Percentiles rank a stretch among this genome's conserved stretches.
Conservation (phyloP, 1,140 invertebrate species). For the Megathymus violae region DNA sequence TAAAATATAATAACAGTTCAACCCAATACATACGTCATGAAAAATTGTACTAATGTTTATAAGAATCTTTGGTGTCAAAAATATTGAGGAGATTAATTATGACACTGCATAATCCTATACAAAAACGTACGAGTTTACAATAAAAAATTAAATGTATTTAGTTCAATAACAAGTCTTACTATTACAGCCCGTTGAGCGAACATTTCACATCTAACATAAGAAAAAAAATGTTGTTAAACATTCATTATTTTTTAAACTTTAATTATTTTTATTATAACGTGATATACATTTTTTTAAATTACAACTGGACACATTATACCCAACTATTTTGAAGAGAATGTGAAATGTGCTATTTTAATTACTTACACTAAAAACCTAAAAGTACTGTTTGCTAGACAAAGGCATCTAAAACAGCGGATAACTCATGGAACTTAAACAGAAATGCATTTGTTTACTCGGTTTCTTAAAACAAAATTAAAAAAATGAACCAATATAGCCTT, state of each 20-base stretch:
- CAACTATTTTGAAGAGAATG: constrained; percentile 6
- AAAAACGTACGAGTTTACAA: constrained; percentile 30
- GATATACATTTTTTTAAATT: background rate
- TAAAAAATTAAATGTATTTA: constrained; percentile 46
- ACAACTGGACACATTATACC: background rate
- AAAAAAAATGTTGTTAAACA: background rate
- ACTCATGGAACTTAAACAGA: background rate
- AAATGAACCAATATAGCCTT: background rate
- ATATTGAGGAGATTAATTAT: constrained; percentile 40
- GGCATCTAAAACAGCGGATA: background rate
- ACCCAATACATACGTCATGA: constrained; percentile 51
- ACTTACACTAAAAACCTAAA: constrained; percentile 19
- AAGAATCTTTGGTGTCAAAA: constrained; percentile 66
- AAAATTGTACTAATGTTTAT: constrained; percentile 46
- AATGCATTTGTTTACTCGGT: background rate
- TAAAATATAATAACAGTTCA: constrained; percentile 47
- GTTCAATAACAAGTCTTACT: constrained; percentile 56
- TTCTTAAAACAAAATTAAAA: background rate
- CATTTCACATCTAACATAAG: constrained; percentile 21
- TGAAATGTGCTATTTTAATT: constrained; percentile 29
- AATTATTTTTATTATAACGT: background rate
- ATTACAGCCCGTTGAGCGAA: constrained; percentile 53
- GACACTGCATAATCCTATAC: constrained; percentile 20
- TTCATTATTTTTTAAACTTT: background rate
- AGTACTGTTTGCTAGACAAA: constrained; percentile 21